These are phyloP conservation scores for Leptoclinus maculatus DNA, from an alignment of 2,797 vertebrate genomes.

Conservation along the genomic window DNA sequence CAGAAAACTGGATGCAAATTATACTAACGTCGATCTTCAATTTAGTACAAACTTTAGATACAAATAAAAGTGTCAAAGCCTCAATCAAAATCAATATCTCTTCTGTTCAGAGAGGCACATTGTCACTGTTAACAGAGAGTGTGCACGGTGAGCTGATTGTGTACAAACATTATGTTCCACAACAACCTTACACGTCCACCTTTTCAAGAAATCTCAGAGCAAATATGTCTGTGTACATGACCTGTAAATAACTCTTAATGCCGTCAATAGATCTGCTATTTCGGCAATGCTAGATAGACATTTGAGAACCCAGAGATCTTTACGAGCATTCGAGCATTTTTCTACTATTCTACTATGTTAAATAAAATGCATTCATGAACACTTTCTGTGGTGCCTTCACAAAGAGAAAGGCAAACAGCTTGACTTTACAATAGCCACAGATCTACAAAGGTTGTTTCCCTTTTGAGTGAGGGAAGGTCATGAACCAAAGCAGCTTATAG, in stretches of 20 bases:
- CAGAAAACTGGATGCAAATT: background rate
- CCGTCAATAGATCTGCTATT: background rate
- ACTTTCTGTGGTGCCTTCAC: background rate
- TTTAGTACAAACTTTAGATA: background rate
- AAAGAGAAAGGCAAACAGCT: conserved; percentile 11
- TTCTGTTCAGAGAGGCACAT: conserved; percentile 10
- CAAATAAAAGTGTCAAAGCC: background rate
- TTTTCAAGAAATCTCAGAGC: conserved; percentile 24
- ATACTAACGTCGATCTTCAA: background rate
- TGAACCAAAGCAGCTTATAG: conserved; percentile 33
- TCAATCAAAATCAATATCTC: conserved; percentile 3
- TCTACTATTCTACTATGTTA: background rate
- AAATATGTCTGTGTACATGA: background rate
- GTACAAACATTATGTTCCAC: conserved; percentile 33
- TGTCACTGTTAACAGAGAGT: background rate
- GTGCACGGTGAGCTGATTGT: conserved; percentile 5
- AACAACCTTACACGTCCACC: background rate
- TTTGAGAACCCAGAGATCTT: background rate
- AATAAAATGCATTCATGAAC: background rate
- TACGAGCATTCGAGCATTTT: background rate
- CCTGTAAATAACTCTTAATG: background rate
- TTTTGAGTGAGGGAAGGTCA: conserved; percentile 48
- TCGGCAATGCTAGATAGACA: conserved; percentile 7
- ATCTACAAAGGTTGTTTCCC: conserved; percentile 29
- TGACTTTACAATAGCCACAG: conserved; percentile 9